These are phyloP conservation scores for Campoletis sonorensis DNA, from an alignment of 1,140 invertebrate species.

Conservation along the genomic window DNA sequence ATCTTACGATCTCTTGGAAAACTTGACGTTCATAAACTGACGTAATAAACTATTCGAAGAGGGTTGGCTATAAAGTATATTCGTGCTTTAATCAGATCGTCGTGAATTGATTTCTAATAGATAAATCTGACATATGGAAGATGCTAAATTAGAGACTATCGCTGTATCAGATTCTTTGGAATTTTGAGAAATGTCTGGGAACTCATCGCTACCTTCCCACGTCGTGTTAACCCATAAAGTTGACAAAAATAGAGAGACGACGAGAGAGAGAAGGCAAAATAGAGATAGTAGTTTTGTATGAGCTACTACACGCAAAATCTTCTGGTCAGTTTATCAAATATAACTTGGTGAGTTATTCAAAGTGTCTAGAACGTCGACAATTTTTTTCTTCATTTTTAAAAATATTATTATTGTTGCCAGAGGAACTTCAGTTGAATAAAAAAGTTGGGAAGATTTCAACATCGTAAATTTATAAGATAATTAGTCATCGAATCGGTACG, in stretches of 20 bases:
- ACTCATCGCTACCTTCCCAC: neutral
- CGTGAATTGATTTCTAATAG: slow-evolving; percentile 1
- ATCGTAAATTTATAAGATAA: too few species aligned
- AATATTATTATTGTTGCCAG: too few species aligned
- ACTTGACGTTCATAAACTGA: neutral
- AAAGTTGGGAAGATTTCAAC: too few species aligned
- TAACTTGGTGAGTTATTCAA: too few species aligned
- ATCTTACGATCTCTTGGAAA: neutral
- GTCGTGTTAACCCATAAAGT: slow-evolving; percentile 8
- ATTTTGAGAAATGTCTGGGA: slow-evolving; percentile 14
- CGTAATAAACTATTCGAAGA: neutral
- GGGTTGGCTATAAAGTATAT: neutral
- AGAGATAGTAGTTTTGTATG: neutral
- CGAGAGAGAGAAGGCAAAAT: neutral
- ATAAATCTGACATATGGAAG: neutral
- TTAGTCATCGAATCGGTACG: too few species aligned
- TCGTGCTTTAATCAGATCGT: neutral
- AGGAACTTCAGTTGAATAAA: too few species aligned
- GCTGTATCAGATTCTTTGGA: neutral
- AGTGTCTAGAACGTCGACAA: too few species aligned
- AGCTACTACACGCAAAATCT: too few species aligned
- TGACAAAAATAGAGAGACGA: neutral
- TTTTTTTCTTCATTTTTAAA: too few species aligned
- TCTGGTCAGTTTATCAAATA: too few species aligned
- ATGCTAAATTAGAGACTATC: slow-evolving; percentile 10